A percentile compares a stretch with the other conserved stretches of the same genome.
phyloP scores from a whole-genome alignment of 2,113 vertebrate genomes.

The Notarius lentiginosus region DNA sequence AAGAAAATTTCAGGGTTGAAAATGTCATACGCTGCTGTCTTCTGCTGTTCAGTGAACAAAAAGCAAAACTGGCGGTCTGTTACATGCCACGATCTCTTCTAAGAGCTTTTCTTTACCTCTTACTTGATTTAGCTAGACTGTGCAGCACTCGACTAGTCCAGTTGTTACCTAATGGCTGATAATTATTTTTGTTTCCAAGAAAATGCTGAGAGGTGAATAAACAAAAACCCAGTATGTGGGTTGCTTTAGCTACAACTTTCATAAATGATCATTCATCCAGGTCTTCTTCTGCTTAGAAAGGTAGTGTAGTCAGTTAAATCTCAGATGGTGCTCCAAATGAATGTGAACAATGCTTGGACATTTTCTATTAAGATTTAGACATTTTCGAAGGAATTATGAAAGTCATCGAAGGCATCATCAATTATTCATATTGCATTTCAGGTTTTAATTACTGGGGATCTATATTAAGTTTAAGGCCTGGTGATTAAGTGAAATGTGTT shows the following conservation, averaged over 20 bases:
- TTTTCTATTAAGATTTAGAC: not conserved
- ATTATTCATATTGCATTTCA: not conserved
- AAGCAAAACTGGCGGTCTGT: not conserved
- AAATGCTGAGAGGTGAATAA: not conserved
- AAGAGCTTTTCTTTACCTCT: constrained; percentile 7
- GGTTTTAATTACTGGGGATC: not conserved
- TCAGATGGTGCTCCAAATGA: not conserved
- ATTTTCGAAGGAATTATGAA: not conserved
- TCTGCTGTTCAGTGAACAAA: not conserved
- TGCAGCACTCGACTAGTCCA: not conserved
- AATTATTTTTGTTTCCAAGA: not conserved
- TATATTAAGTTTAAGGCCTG: not conserved
- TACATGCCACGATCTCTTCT: constrained; percentile 59
- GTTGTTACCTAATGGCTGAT: not conserved
- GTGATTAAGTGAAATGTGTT: not conserved
- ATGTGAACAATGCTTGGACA: not conserved
- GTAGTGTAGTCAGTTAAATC: not conserved
- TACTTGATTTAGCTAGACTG: not conserved
- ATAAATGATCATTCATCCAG: not conserved
- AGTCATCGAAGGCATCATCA: not conserved
- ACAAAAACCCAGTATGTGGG: not conserved
- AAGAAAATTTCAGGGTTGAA: not conserved
- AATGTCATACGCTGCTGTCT: not conserved
- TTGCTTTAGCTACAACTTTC: not conserved
- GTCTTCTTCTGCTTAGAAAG: not conserved